phyloP scores from a whole-genome alignment of 2,888 invertebrate genomes.

The Aelia acuminata region DNA sequence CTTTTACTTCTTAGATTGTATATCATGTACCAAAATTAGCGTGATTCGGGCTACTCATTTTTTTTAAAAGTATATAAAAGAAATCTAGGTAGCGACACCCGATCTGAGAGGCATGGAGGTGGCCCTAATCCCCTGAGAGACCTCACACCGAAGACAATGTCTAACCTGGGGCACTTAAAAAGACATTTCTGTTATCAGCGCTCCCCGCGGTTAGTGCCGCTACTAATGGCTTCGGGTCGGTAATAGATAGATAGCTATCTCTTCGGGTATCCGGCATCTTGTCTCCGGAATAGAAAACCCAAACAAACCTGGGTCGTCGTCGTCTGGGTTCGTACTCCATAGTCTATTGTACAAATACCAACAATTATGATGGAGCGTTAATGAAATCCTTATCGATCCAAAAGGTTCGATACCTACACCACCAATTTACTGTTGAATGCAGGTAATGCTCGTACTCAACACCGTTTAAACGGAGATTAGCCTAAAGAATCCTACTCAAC shows the following conservation, averaged over 20 bases:
- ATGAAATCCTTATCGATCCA: no score
- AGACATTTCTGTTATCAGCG: conserved; percentile 56
- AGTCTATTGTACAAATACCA: no score
- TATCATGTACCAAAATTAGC: neutral
- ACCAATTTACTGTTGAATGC: no score
- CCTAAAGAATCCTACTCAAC: no score
- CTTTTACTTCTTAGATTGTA: no score
- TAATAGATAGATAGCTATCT: conserved; percentile 58
- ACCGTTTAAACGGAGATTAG: no score
- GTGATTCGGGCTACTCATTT: neutral
- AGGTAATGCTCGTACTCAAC: no score
- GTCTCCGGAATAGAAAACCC: neutral
- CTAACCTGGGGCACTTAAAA: conserved; percentile 50
- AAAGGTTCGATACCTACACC: no score
- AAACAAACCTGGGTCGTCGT: neutral
- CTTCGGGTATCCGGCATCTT: neutral
- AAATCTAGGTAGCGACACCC: neutral
- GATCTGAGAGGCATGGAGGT: neutral
- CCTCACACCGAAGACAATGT: neutral
- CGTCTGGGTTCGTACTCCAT: no score
- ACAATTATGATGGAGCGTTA: no score
- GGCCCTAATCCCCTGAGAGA: neutral
- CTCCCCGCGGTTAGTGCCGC: conserved; percentile 17
- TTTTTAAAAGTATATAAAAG: neutral
- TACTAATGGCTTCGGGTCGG: conserved; percentile 36